A percentile compares a stretch with the other conserved stretches of the same genome.
phyloP scores from a whole-genome alignment of 2,888 invertebrate species.

The Luperina nickerlii region DNA sequence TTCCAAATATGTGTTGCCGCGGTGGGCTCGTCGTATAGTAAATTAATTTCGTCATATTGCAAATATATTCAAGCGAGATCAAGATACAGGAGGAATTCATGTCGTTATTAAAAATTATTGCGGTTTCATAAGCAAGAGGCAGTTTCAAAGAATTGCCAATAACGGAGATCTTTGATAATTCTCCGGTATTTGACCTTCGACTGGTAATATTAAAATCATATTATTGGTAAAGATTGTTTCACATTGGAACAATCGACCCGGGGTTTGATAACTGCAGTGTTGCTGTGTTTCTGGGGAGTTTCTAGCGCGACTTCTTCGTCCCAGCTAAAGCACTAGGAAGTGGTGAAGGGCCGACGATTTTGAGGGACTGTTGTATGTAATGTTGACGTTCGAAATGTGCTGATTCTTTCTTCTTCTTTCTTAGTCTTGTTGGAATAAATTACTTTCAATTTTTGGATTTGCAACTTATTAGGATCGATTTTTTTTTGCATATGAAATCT shows the following conservation, averaged over 20 bases:
- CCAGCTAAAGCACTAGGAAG: not conserved
- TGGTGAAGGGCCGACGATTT: not conserved
- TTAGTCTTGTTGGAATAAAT: no score
- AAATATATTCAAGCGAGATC: slow-evolving; percentile 59
- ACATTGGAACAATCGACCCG: not conserved
- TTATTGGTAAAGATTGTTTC: slow-evolving; percentile 13
- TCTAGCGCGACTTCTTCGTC: not conserved
- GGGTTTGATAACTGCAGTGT: not conserved
- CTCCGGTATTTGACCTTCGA: slow-evolving; percentile 59
- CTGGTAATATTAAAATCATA: slow-evolving; percentile 11
- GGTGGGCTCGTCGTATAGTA: slow-evolving; percentile 34
- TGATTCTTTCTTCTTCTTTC: no score
- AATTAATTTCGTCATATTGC: slow-evolving; percentile 45
- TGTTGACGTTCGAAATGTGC: not conserved
- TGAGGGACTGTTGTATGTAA: not conserved
- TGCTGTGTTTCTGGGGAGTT: not conserved
- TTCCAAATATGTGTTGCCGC: slow-evolving; percentile 29
- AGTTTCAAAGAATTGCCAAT: slow-evolving; percentile 60
- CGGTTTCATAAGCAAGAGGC: slow-evolving; percentile 37
- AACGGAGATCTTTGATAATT: slow-evolving; percentile 60
- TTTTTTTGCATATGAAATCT: not conserved
- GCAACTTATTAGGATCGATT: not conserved
- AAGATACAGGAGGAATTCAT: slow-evolving; percentile 61
- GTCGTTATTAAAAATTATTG: slow-evolving; percentile 52
- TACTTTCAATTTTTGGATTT: no score